Base-by-base conservation (phyloP, 2,888 invertebrate genomes). In the Athalia cordata region DNA sequence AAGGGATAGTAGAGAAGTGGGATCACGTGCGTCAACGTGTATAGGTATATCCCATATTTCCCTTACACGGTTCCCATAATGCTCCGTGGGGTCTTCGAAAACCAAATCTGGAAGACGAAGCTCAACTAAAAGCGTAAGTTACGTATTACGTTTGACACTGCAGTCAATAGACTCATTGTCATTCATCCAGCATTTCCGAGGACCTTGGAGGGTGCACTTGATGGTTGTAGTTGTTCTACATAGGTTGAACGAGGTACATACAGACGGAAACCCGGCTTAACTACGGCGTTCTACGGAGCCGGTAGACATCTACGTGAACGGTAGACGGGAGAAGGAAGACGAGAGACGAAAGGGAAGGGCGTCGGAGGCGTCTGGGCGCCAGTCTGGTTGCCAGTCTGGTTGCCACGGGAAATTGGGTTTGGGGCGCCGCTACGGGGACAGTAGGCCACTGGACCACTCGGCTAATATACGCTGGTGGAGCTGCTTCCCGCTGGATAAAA, bases 391-490 rank as follows among this genome's bases (percentile, higher is more conserved):
- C 29, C 29, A 29, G 29, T 29, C 62, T 75, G 75, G 75, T 75
- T 75, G 64, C 75, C 75, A 62, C 66, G 76, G 78, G 77, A 80
- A 81, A 78, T 78, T 82, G 82, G 82, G 80, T 80, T 82, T 80
- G 80, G 80, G 81, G 80, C 81, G 81, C 79, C 79, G 77, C 74
- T 62, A 72, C 80, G 80, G 79, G 82, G 82, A 82, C 80, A 82
- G 79, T 82, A 70, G 82, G 82, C 59, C 82, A 82, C 81, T 82
- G 78, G 82, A 82, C 80, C 82, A 82, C 77, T 79, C 75, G 75
- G 29, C 78, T 64, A 4, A 50, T 62, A 61, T 67, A 49, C 62
- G 62, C 75, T 52, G 29, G 29, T 29, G 2, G 29, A 29, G 49
- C 62, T 52, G 29, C 75, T 75, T 62, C 0, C 11, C n/a, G 64